Evolutionary conservation across 2,797 vertebrate genomes (phyloP), one percentile per base, ranked within the genome.

Genomic region (Crocodylus rhombifer): DNA sequence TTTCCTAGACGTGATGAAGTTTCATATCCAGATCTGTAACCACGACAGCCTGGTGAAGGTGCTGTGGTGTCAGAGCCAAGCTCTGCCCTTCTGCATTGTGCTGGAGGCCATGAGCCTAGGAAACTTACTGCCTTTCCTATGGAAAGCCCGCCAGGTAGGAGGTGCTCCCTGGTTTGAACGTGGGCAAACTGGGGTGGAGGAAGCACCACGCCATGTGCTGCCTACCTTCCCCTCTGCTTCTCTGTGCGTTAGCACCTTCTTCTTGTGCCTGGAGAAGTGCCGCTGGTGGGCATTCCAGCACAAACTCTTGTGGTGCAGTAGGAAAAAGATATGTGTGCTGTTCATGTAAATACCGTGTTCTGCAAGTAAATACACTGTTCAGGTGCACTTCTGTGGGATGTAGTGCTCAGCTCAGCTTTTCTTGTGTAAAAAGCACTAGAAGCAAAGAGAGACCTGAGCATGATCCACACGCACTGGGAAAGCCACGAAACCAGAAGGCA

Each of bases 1-100:
- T 57, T 94, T 89, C 73, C 58, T 80, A 25, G 93, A 92, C 15
- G 11, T 92, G 33, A 62, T 91, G 42, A 89, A 76, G 83, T 94
- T 94, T 79, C 80, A 94, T 58, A 36, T 63, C 13, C n/a, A 84
- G 15, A 76, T 94, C 21, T 94, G 93, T 86, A 65, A 87, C 25
- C 93, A 94, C 12, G 42, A 87, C 4, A 89, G 61, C 84, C 83
- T 94, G 87, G 75, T 91, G 63, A 86, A 82, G 26, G 62, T 87
- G 78, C 30, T 91, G 25, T 88, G 93, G 63, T 94, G 93, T 69
- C 79, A 85, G 33, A 87, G 64, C 2, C 26, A 86, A 14, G 26
- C 7, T 13, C 65, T 42, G 16, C 93, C 93, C 14, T 55, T 75
- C 4, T 77, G 76, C 51, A 21, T 94, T 21, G 62, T 94, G 63